These are phyloP conservation scores for Epistrophella euchroma DNA, from an alignment of 2,888 invertebrate species.

Conservation along the genomic window DNA sequence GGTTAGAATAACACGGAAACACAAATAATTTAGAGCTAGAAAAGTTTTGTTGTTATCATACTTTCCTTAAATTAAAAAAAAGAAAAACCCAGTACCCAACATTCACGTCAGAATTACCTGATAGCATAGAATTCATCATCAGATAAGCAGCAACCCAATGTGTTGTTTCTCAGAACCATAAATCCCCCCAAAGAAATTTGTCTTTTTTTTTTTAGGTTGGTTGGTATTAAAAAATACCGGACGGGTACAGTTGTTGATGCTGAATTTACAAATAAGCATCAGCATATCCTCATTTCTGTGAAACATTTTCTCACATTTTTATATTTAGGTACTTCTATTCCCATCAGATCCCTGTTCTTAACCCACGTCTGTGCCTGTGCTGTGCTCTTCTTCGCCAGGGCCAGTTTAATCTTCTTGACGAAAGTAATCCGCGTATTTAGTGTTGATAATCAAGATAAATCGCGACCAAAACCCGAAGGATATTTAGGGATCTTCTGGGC, in stretches of 20 bases:
- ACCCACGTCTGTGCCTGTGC: neutral
- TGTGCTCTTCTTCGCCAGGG: neutral
- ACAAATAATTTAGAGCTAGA: slow-evolving; percentile 12
- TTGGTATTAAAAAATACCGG: slow-evolving; percentile 16
- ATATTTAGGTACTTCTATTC: neutral
- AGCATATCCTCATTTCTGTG: slow-evolving; percentile 50
- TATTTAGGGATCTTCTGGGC: slow-evolving; percentile 57
- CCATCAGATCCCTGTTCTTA: neutral
- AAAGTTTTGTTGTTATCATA: slow-evolving; percentile 7
- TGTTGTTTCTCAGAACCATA: slow-evolving; percentile 18
- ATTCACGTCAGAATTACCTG: slow-evolving; percentile 52
- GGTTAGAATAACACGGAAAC: neutral
- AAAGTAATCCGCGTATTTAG: slow-evolving; percentile 74
- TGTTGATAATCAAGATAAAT: slow-evolving; percentile 75
- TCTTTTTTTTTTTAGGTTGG: slow-evolving; percentile 14
- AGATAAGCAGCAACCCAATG: slow-evolving; percentile 50
- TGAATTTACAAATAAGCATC: slow-evolving; percentile 34
- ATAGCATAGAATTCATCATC: slow-evolving; percentile 64
- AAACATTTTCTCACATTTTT: slow-evolving; percentile 41
- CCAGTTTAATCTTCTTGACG: slow-evolving; percentile 59
- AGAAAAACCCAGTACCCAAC: neutral
- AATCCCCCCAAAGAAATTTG: slow-evolving; percentile 51
- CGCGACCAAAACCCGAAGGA: slow-evolving; percentile 68
- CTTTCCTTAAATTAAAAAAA: slow-evolving; percentile 2
- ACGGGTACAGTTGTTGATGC: slow-evolving; percentile 3